phyloP scores from a whole-genome alignment of 2,797 vertebrate genomes.

The Rhodeus uyekii region DNA sequence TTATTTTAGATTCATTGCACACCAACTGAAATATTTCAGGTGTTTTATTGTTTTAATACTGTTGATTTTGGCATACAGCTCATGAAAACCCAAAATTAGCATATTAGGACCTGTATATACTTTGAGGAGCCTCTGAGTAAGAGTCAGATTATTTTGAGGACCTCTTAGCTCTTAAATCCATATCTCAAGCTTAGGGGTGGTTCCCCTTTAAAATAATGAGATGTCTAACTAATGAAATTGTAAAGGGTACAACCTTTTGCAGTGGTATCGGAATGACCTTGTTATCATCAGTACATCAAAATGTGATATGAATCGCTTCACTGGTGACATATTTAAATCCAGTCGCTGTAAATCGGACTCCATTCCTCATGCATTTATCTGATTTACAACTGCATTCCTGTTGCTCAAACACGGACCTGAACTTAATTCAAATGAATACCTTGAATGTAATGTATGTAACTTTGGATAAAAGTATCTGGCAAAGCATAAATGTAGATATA shows the following conservation, averaged over 20 bases:
- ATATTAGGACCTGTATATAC: too few species aligned
- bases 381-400: neutral
- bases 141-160: neutral
- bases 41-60: too few species aligned
- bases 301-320: neutral
- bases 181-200: neutral
- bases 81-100: too few species aligned
- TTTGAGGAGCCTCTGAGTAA: neutral
- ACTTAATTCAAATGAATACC: neutral
- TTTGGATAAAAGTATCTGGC: neutral
- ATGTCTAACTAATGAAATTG: neutral
- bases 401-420: neutral
- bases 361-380: neutral
- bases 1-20: too few species aligned
- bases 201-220: neutral
- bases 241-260: neutral
- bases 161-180: too few species aligned
- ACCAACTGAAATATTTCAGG: too few species aligned
- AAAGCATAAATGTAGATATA: neutral
- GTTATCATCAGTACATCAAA: neutral
- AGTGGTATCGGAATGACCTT: neutral
- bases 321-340: neutral
- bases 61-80: too few species aligned
- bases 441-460: too few species aligned
- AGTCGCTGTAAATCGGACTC: neutral